These are phyloP conservation scores for Nematopogon swammerdamellus DNA, from an alignment of 2,888 invertebrate genomes.

Conservation along the genomic window DNA sequence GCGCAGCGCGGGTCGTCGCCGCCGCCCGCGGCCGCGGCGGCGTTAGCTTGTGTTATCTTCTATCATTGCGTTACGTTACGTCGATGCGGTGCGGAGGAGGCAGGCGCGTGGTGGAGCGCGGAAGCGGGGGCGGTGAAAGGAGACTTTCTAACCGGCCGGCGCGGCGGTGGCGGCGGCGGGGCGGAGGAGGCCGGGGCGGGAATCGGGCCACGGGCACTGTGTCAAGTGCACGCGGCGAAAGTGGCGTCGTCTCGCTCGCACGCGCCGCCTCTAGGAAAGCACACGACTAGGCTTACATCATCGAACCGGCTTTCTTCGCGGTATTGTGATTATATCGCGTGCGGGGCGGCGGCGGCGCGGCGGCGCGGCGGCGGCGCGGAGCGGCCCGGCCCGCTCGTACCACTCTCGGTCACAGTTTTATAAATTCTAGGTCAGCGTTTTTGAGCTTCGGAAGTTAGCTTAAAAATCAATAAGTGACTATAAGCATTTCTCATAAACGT, in stretches of 20 bases:
- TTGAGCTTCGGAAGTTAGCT: too few relatives aligned
- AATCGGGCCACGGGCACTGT: slow-evolving; percentile 55
- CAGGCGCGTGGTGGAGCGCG: background rate
- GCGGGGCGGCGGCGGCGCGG: background rate
- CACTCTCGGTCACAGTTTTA: background rate
- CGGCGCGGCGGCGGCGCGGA: background rate
- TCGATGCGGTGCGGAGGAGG: background rate
- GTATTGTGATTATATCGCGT: background rate
- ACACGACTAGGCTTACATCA: background rate
- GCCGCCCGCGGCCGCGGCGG: too few relatives aligned
- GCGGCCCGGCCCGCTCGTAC: too few relatives aligned
- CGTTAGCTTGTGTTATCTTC: too few relatives aligned
- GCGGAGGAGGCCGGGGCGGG: slow-evolving; percentile 52
- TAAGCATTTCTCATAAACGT: too few relatives aligned
- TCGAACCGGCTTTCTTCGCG: background rate
- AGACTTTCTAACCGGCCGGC: slow-evolving; percentile 10
- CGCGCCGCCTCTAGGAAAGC: slow-evolving; percentile 5
- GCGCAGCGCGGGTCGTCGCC: too few relatives aligned
- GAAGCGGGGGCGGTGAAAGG: background rate
- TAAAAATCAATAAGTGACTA: too few relatives aligned
- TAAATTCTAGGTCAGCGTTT: background rate
- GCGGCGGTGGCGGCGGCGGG: slow-evolving; percentile 49
- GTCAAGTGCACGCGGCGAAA: slow-evolving; percentile 53
- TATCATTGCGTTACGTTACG: background rate
- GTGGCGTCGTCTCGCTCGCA: slow-evolving; percentile 38